Conservation (phyloP, 2,113 vertebrate species). For the Ochotona curzoniae region DNA sequence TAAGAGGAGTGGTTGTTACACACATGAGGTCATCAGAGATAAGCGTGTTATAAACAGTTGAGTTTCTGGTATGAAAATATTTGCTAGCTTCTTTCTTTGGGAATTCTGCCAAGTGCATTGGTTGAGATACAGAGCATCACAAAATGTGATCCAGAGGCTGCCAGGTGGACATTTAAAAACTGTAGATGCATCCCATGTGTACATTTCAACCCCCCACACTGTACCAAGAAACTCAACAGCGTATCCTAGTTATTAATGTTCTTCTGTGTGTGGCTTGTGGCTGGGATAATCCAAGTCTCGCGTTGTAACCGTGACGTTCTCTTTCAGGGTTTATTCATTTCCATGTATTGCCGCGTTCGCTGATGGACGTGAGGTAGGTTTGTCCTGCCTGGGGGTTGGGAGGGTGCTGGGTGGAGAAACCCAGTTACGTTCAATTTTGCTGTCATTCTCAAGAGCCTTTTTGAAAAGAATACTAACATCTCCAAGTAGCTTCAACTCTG, state of each 20-base stretch:
- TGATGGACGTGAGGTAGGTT: slow-evolving; percentile 89
- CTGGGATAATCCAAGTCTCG: background rate
- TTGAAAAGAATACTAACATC: background rate
- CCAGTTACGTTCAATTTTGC: background rate
- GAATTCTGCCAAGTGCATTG: background rate
- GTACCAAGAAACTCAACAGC: background rate
- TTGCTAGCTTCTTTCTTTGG: background rate
- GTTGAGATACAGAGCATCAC: background rate
- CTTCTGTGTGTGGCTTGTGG: background rate
- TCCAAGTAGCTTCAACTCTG: background rate
- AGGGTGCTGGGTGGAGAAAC: background rate
- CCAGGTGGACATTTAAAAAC: background rate
- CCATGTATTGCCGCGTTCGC: slow-evolving; percentile 91
- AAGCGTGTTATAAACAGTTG: background rate
- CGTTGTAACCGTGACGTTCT: slow-evolving; percentile 38
- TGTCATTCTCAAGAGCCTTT: background rate
- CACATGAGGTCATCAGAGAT: background rate
- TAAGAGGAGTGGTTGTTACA: slow-evolving; percentile 8
- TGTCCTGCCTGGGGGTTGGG: background rate
- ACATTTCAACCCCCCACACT: background rate
- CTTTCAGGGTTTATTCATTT: slow-evolving; percentile 92
- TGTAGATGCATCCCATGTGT: background rate
- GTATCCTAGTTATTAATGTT: background rate
- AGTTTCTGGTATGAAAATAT: background rate
- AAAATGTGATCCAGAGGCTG: background rate